These are phyloP conservation scores for Euphonia xanthogaster DNA, from an alignment of 2,797 vertebrate species.

Conservation along the genomic window DNA sequence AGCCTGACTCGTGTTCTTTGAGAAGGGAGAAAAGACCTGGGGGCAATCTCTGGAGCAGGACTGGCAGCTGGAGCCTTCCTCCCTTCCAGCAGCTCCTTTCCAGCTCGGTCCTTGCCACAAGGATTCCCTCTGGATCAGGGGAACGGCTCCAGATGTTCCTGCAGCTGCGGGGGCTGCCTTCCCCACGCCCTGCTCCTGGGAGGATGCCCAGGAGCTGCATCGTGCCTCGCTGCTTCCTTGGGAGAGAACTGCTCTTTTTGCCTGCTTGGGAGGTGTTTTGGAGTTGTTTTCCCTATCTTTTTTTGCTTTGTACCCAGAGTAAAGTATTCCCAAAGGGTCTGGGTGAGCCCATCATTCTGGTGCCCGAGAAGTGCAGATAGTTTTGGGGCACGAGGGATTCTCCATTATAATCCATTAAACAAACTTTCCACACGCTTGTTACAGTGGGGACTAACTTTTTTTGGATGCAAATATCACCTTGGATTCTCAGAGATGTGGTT, in stretches of 20 bases:
- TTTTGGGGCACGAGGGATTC: neutral
- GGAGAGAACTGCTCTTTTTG: neutral
- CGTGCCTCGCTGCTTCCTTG: neutral
- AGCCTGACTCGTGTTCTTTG: neutral
- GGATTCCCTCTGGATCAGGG: fast-evolving
- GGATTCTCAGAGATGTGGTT: neutral
- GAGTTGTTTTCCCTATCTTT: fast-evolving
- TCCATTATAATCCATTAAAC: neutral
- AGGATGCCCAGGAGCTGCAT: neutral
- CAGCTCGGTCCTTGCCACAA: neutral
- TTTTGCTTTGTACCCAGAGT: neutral
- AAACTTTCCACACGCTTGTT: neutral
- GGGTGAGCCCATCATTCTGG: neutral
- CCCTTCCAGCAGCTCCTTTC: neutral
- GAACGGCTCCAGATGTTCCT: neutral
- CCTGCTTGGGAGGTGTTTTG: neutral
- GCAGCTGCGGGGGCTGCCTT: neutral
- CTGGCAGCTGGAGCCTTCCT: neutral
- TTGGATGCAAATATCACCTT: fast-evolving
- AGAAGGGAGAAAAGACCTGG: neutral
- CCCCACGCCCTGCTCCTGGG: neutral
- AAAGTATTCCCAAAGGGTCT: neutral
- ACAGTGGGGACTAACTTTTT: neutral
- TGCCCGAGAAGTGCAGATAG: fast-evolving
- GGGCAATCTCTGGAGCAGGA: neutral